Base-by-base conservation (phyloP, 2,888 invertebrate species). In the Pharmacophagus antenor region DNA sequence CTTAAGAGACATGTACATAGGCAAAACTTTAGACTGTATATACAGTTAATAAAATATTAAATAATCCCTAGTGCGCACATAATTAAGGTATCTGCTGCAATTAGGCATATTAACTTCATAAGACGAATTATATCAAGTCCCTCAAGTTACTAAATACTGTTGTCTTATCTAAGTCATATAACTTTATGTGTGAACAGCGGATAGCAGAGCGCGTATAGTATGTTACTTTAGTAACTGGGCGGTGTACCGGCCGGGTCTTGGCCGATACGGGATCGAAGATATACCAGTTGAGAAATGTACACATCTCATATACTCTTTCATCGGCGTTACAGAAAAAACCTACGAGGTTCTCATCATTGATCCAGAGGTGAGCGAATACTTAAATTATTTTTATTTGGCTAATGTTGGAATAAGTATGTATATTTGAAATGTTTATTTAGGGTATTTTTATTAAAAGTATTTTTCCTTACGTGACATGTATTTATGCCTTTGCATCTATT, bases 261-360 rank as follows among this genome's bases (percentile, higher is more conserved):
- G 97, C 0, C 92, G 93, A 31, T 97, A 97, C 76, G 94, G 93
- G n/a, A 93, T 97, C 65, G 95, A 96, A 57, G 96, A 97, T 79
- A 92, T 97, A 52, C 97, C 97, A 0, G 94, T 93, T 0, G 94
- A 95, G 64, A 83, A 95, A 63, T 97, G 97, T 78, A 97, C 97
- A 0, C 97, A 97, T 79, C 81, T 97, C 49, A 94, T 97, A 55
- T 97, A 97, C 85, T 96, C 97, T 2, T 97, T 97, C 84, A 94
- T 97, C 67, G 97, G 97, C 0, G 94, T 97, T 63, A 93, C 95
- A 68, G 95, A 96, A 80, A 93, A 93, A 31, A 93, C 92, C 15
- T 95, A 95, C 93, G 93, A 94, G 70, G 93, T 96, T 6, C 89
- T 96, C 8, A 90, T 97, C 20, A 94, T 97, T 52, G 97, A 97